phyloP scores from a whole-genome alignment of 1,140 invertebrate genomes.

The Zaprionus ghesquierei region DNA sequence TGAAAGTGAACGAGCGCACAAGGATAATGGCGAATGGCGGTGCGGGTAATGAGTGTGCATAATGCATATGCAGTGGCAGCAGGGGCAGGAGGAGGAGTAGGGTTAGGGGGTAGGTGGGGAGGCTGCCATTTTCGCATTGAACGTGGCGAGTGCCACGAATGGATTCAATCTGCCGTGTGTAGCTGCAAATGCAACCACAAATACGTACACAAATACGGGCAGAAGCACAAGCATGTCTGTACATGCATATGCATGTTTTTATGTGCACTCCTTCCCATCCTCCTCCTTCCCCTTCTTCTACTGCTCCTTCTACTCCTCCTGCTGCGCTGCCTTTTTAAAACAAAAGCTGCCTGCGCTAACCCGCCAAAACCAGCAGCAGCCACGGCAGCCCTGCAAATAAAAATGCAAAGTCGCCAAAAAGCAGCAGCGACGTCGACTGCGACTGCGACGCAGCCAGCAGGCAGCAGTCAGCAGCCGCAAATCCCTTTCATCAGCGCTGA shows the following conservation, averaged over 20 bases:
- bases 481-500: slow-evolving; percentile 70
- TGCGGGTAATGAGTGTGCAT: slow-evolving; percentile 77
- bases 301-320: too few species aligned
- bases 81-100: slow-evolving; percentile 31
- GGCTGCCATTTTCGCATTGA: slow-evolving; percentile 56
- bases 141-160: slow-evolving; percentile 46
- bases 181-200: slow-evolving; percentile 17
- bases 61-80: slow-evolving; percentile 62
- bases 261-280: slow-evolving; percentile 33
- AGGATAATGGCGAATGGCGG: slow-evolving; percentile 63
- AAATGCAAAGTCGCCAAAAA: slow-evolving; percentile 79
- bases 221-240: slow-evolving; percentile 1
- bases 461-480: slow-evolving; percentile 52
- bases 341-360: slow-evolving; percentile 64
- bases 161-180: slow-evolving; percentile 68
- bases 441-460: slow-evolving; percentile 74
- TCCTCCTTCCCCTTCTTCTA: too few species aligned
- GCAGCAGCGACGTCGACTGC: slow-evolving; percentile 19
- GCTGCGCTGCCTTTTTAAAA: slow-evolving; percentile 67
- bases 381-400: slow-evolving; percentile 59
- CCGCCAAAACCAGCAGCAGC: slow-evolving; percentile 59
- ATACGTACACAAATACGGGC: slow-evolving; percentile 4
- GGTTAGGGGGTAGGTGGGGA: neutral
- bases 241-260: slow-evolving; percentile 34
- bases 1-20: slow-evolving; percentile 79